Evolutionary conservation across 37 sponge, comb jelly and placozoan genomes (phyloP).

Genomic region (Haliclona indistincta): DNA sequence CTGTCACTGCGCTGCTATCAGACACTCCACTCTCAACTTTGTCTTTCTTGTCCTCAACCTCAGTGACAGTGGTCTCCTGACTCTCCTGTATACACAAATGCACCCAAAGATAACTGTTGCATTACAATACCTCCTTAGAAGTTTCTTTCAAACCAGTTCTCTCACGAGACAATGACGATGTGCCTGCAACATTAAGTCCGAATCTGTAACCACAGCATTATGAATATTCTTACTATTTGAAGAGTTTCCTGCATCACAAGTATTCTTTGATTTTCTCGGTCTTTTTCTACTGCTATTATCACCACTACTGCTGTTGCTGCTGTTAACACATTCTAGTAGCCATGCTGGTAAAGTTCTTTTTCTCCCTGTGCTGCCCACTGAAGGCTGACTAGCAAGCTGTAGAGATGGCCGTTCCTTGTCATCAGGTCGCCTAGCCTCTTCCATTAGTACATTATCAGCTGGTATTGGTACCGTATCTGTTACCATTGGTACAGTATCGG

Average conservation of each 20-base stretch:
- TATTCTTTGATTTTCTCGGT: background rate
- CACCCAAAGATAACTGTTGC: too few species aligned
- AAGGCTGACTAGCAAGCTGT: too few species aligned
- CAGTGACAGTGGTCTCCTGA: background rate
- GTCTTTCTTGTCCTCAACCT: too few species aligned
- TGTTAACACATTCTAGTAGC: constrained; percentile 5
- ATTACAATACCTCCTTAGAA: too few species aligned
- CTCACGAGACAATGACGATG: too few species aligned
- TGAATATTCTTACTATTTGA: background rate
- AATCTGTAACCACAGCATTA: too few species aligned
- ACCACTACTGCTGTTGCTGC: background rate
- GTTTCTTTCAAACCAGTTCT: too few species aligned
- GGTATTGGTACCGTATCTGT: background rate
- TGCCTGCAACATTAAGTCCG: too few species aligned
- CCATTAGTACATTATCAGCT: background rate
- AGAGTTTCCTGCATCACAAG: background rate
- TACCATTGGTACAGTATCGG: background rate
- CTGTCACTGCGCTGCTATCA: background rate
- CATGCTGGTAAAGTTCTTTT: constrained; percentile 15
- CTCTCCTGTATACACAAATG: background rate
- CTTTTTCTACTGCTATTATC: background rate
- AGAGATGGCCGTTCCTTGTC: too few species aligned
- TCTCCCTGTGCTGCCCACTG: constrained; percentile 11
- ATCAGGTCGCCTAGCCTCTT: background rate
- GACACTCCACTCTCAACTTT: background rate